Conservation (phyloP, 2,888 invertebrate genomes). For the Drosophila melanosoma region DNA sequence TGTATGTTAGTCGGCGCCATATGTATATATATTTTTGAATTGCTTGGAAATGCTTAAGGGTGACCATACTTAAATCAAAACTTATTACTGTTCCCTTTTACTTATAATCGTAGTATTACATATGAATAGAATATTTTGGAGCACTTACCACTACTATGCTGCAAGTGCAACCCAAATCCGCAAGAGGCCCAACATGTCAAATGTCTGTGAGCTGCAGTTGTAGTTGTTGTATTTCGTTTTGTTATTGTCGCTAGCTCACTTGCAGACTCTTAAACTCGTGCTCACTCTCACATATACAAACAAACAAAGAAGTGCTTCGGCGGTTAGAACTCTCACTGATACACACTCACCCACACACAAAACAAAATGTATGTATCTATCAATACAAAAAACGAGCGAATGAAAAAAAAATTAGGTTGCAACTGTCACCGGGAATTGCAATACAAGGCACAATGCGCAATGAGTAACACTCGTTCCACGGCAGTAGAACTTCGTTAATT, state of each 20-base stretch:
- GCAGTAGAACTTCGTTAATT: conserved; percentile 9
- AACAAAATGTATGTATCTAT: conserved; percentile 30
- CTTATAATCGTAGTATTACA: background rate
- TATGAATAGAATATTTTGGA: conserved; percentile 14
- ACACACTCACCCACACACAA: conserved; percentile 23
- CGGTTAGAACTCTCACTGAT: conserved; percentile 48
- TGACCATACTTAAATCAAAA: conserved; percentile 32
- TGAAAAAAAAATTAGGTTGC: conserved; percentile 24
- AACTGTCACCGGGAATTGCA: conserved; percentile 14
- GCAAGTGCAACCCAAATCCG: conserved; percentile 52
- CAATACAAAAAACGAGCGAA: conserved; percentile 30
- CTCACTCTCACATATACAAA: conserved; percentile 36
- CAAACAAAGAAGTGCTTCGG: conserved; percentile 28
- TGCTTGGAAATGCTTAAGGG: conserved; percentile 19
- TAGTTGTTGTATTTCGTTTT: conserved; percentile 26
- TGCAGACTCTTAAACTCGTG: background rate
- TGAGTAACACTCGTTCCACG: background rate
- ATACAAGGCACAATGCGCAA: conserved; percentile 20
- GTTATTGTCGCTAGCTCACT: conserved; percentile 36
- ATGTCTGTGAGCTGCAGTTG: conserved; percentile 24
- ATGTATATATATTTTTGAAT: conserved; percentile 12
- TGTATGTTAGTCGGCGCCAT: background rate
- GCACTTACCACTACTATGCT: conserved; percentile 58
- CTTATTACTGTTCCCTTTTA: conserved; percentile 17
- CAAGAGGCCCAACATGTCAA: conserved; percentile 48